Percentiles rank a stretch among this genome's conserved stretches.
Conservation (phyloP, 2,888 invertebrate genomes). For the Tetropium fuscum region DNA sequence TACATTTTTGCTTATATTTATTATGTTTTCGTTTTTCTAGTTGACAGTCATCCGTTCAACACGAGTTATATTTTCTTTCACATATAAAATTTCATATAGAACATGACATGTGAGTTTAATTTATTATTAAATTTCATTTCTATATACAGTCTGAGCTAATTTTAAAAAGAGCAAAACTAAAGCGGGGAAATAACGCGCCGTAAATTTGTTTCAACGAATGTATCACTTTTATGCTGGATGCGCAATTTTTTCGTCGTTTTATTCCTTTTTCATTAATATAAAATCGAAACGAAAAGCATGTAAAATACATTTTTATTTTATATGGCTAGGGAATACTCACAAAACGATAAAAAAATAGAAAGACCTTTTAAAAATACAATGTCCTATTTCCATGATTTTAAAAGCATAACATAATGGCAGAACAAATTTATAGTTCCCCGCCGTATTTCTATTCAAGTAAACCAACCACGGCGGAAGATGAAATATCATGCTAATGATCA, state of each 20-base stretch:
- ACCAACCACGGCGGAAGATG: constrained; percentile 9
- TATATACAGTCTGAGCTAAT: constrained; percentile 53
- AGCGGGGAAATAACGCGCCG: constrained; percentile 37
- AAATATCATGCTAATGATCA: constrained; percentile 11
- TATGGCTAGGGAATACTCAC: constrained; percentile 37
- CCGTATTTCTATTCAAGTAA: constrained; percentile 4
- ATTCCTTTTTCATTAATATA: constrained; percentile 38
- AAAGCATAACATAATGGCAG: constrained; percentile 19
- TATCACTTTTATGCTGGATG: constrained; percentile 49
- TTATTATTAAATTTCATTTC: constrained; percentile 57
- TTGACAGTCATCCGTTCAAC: constrained; percentile 26
- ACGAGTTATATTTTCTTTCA: constrained; percentile 41
- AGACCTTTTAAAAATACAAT: constrained; percentile 41
- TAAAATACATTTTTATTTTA: constrained; percentile 35
- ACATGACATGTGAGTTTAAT: constrained; percentile 53
- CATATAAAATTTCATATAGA: constrained; percentile 48
- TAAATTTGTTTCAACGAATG: constrained; percentile 51
- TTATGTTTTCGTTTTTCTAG: constrained; percentile 46
- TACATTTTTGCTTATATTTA: constrained; percentile 54
- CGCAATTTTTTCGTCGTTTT: constrained; percentile 41
- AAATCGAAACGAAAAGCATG: constrained; percentile 39
- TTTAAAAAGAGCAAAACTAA: constrained; percentile 52
- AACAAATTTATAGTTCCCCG: constrained; percentile 15
- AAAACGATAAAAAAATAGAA: constrained; percentile 37
- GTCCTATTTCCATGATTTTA: constrained; percentile 42